These are phyloP conservation scores for Erebia palarica DNA, from an alignment of 2,888 invertebrate species.

Conservation along the genomic window DNA sequence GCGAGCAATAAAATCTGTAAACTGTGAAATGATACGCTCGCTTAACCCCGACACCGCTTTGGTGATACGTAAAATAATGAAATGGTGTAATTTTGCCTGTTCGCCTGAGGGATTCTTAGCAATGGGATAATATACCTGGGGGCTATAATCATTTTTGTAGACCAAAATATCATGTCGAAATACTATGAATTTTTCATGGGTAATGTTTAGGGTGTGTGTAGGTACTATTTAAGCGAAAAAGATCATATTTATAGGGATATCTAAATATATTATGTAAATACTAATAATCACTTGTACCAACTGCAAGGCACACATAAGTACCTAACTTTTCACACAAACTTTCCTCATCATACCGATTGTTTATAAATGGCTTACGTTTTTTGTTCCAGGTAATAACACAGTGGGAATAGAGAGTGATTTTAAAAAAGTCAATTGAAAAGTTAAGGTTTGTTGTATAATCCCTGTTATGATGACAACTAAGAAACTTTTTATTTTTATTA, in stretches of 20 bases:
- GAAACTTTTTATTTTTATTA: too few relatives aligned
- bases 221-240: too few relatives aligned
- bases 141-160: conserved; percentile 1
- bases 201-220: too few relatives aligned
- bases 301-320: too few relatives aligned
- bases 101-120: conserved; percentile 17
- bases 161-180: too few relatives aligned
- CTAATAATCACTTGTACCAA: too few relatives aligned
- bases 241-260: too few relatives aligned
- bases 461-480: too few relatives aligned
- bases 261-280: too few relatives aligned
- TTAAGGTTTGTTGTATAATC: background rate
- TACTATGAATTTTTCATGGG: too few relatives aligned
- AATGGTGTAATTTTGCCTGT: conserved; percentile 41
- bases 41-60: conserved; percentile 67
- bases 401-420: background rate
- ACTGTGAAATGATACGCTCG: conserved; percentile 75
- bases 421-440: background rate
- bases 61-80: conserved; percentile 66
- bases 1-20: conserved; percentile 79
- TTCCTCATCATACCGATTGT: background rate
- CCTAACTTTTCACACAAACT: background rate
- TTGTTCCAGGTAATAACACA: conserved; percentile 10
- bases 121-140: conserved; percentile 11
- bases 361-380: background rate